Percentiles rank a stretch among this genome's conserved stretches.
Evolutionary conservation across 2,888 invertebrate genomes (phyloP).

Genomic region (Drosophila greeni): DNA sequence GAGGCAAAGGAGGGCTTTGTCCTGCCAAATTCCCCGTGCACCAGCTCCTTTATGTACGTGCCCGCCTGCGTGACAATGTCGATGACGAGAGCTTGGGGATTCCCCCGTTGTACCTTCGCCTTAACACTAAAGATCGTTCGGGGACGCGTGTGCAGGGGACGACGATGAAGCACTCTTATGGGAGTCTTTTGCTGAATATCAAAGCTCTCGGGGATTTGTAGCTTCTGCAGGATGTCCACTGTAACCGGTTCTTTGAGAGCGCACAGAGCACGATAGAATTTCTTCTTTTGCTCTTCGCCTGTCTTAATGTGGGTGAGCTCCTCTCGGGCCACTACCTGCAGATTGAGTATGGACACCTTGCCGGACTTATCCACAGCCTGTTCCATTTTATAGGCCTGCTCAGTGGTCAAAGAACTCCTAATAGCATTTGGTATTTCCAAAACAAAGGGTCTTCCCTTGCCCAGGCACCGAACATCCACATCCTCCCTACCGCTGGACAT

Average conservation of each 20-base stretch:
- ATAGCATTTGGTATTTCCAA: slow-evolving; percentile 88
- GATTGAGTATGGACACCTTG: slow-evolving; percentile 82
- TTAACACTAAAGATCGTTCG: slow-evolving; percentile 84
- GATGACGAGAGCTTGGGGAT: slow-evolving; percentile 81
- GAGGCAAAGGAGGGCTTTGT: slow-evolving; percentile 88
- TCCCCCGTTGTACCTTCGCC: slow-evolving; percentile 81
- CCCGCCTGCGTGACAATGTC: slow-evolving; percentile 91
- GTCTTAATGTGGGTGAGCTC: slow-evolving; percentile 86
- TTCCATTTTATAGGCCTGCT: slow-evolving; percentile 81
- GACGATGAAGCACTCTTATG: slow-evolving; percentile 91
- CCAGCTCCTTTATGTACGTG: slow-evolving; percentile 98
- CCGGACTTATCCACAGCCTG: slow-evolving; percentile 80
- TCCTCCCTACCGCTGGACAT: slow-evolving; percentile 97
- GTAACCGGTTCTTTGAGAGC: slow-evolving; percentile 79
- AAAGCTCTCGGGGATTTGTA: slow-evolving; percentile 79
- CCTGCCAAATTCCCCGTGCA: slow-evolving; percentile 96
- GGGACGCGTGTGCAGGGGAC: slow-evolving; percentile 86
- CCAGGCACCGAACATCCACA: slow-evolving; percentile 96
- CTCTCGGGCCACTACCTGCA: slow-evolving; percentile 85
- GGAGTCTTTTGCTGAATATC: slow-evolving; percentile 91
- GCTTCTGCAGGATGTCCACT: slow-evolving; percentile 80
- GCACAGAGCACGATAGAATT: slow-evolving; percentile 92
- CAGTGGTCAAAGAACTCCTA: slow-evolving; percentile 79
- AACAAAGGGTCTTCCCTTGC: slow-evolving; percentile 94
- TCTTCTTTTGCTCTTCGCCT: slow-evolving; percentile 93